Base-by-base conservation (phyloP, 2,888 invertebrate species). In the Orchesellides sinensis region DNA sequence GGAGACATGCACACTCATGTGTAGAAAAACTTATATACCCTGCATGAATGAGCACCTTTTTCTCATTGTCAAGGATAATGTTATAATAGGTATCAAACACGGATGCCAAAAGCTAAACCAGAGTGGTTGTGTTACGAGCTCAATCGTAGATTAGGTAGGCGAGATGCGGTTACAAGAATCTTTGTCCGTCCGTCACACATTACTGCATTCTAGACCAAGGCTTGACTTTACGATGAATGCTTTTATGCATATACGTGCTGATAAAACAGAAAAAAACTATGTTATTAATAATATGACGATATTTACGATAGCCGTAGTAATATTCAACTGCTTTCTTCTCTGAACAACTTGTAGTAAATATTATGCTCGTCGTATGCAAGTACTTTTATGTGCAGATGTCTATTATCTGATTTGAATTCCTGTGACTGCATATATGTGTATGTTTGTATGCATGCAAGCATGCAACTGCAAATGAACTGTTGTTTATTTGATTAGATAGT, bases 401-500 rank as follows among this genome's bases (percentile, higher is more conserved):
- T n/a, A n/a, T n/a, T n/a, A n/a, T n/a, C n/a, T n/a, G n/a, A n/a
- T n/a, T n/a, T n/a, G n/a, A n/a, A n/a, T n/a, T n/a, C n/a, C n/a
- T n/a, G n/a, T n/a, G n/a, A n/a, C n/a, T n/a, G n/a, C 10, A 40
- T 40, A 8, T 40, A 40, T 32, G 32, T 5, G 10, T 32, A 10
- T 6, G 10, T 32, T 17, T 54, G 45, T 52, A 40, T 47, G 54
- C 66, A 66, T 66, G 63, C 52, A 66, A 35, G 75, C 75, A 56
- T 75, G 69, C 68, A 66, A 66, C 66, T 66, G 66, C 66, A 68
- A 77, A 77, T 77, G 68, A 77, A 69, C 69, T 77, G 77, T 66
- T 75, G 65, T 75, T 77, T 77, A 77, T 77, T 77, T 77, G 77
- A 77, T 68, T 77, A 68, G 77, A 68, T 61, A 47, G 49, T 68